Evolutionary conservation across 2,888 invertebrate genomes (phyloP), one percentile per base, ranked within the genome.

Genomic region (Anoplius nigerrimus): DNA sequence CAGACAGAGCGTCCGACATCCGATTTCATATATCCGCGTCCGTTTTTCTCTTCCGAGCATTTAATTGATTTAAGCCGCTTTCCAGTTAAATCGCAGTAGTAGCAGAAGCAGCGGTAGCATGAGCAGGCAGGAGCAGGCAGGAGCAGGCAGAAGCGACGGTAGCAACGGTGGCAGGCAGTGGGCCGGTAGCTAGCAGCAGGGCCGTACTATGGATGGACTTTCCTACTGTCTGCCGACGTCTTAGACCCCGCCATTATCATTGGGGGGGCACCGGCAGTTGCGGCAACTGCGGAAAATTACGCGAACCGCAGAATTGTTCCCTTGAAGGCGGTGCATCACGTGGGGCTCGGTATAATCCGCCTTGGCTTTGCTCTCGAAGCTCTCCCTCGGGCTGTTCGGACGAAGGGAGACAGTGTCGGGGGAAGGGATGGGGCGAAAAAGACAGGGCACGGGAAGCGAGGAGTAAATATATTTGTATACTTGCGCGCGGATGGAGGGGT

Each of bases 271-370:
- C n/a, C 48, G 58, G 48, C 16, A 21, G 34, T 45, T 58, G 58
- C 24, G 58, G 58, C 22, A 5, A 46, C 48, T 58, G 58, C 48
- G 58, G 58, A 48, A 58, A 58, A 58, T 48, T 58, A 58, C 45
- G 58, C 45, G 58, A 46, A 58, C 58, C 58, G 48, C 58, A 58
- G 11, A 24, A 20, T 48, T 48, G 58, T 20, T 45, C 46, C 22
- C 56, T 21, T 42, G 56, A 21, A 42, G 34, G 21, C 43, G 20
- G 56, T 43, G 43, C 56, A 43, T 56, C 56, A 56, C 56, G 56
- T 56, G 42, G 56, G 2, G n/a, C 56, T 15, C 15, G 21, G 43
- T 56, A 43, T 56, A 56, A 56, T 56, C 56, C 42, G 21, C 48
- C 48, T 48, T 48, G 48, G 48, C 48, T 48, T 48, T 48, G 48